These are phyloP conservation scores for Oryzias melastigma DNA, from an alignment of 2,113 vertebrate genomes.

Conservation along the genomic window DNA sequence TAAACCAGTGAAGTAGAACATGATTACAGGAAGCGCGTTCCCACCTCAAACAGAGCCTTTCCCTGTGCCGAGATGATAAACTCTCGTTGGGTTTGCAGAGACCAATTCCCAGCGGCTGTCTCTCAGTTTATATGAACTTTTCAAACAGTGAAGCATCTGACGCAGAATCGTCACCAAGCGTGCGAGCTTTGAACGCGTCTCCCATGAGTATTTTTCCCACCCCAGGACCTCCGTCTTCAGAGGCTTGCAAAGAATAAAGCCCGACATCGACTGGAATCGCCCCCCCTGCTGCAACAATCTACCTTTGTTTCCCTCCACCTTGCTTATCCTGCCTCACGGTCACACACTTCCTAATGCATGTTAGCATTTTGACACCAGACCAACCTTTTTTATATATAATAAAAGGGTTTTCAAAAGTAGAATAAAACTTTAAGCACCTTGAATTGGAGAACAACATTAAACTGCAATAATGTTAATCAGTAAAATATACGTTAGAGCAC, in stretches of 20 bases:
- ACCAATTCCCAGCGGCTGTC: slow-evolving; percentile 69
- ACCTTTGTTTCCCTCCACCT: slow-evolving; percentile 1
- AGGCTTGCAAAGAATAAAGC: slow-evolving; percentile 71
- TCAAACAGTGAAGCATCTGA: slow-evolving; percentile 72
- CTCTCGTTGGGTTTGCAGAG: slow-evolving; percentile 72
- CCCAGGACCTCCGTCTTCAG: slow-evolving; percentile 72
- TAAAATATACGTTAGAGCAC: slow-evolving; percentile 69
- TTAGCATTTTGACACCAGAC: slow-evolving; percentile 50
- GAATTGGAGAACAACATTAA: slow-evolving; percentile 55
- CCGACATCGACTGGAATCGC: slow-evolving; percentile 67
- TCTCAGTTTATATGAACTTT: slow-evolving; percentile 75
- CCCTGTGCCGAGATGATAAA: slow-evolving; percentile 61
- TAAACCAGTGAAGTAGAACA: slow-evolving; percentile 42
- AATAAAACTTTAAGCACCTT: slow-evolving; percentile 74
- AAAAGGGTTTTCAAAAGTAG: slow-evolving; percentile 66
- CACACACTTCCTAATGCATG: slow-evolving; percentile 31
- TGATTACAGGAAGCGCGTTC: slow-evolving; percentile 55
- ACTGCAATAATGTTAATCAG: slow-evolving; percentile 65
- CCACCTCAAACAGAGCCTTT: slow-evolving; percentile 57
- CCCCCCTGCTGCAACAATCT: slow-evolving; percentile 8
- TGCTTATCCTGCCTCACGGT: slow-evolving; percentile 39
- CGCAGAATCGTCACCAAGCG: slow-evolving; percentile 64
- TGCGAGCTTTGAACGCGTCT: slow-evolving; percentile 63
- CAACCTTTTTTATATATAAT: slow-evolving; percentile 42
- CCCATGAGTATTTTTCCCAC: slow-evolving; percentile 65